These are phyloP conservation scores for Antheraea pernyi DNA, from an alignment of 1,140 invertebrate genomes.

Conservation along the genomic window DNA sequence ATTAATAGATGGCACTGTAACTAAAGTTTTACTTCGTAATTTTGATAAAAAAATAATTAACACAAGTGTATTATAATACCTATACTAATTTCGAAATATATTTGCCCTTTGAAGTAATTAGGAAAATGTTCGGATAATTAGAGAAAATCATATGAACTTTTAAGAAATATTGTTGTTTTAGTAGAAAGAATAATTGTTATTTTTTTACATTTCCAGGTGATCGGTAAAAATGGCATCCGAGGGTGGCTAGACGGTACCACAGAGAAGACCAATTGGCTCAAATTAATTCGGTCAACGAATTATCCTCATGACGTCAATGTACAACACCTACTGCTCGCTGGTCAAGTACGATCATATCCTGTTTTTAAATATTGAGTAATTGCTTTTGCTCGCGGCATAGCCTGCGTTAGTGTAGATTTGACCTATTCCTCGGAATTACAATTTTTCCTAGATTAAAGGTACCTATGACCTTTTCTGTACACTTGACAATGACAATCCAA, in stretches of 20 bases:
- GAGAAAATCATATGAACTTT: no score
- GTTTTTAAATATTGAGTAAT: constrained; percentile 7
- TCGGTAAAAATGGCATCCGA: constrained; percentile 84
- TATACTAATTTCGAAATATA: no score
- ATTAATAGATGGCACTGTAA: constrained; percentile 4
- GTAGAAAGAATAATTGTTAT: neutral
- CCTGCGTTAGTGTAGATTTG: no score
- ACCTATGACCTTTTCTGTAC: no score
- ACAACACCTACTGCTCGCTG: constrained; percentile 83
- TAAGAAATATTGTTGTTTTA: neutral
- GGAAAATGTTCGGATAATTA: no score
- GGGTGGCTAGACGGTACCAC: constrained; percentile 89
- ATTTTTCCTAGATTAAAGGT: no score
- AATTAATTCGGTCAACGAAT: constrained; percentile 85
- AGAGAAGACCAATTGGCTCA: constrained; percentile 89
- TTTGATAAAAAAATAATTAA: no score
- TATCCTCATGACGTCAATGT: constrained; percentile 86
- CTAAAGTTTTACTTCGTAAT: neutral
- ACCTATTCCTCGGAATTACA: no score
- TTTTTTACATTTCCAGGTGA: constrained; percentile 80
- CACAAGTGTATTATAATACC: no score
- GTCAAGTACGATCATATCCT: constrained; percentile 81
- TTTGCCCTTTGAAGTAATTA: no score
- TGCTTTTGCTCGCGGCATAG: no score
- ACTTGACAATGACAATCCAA: no score